These are phyloP conservation scores for Scytalopus superciliaris DNA, from an alignment of 2,113 vertebrate genomes.

Conservation along the genomic window DNA sequence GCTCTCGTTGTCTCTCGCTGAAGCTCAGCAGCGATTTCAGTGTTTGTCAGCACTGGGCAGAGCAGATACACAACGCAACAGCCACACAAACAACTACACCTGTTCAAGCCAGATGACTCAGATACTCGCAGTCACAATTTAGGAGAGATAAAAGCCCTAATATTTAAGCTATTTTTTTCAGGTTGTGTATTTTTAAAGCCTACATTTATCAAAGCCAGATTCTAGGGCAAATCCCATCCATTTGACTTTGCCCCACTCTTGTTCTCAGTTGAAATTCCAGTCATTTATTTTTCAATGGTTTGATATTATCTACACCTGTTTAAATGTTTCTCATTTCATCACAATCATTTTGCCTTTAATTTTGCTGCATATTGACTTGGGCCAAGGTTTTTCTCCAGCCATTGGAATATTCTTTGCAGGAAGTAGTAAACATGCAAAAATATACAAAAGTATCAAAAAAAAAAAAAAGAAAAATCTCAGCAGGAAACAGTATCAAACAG, in stretches of 20 bases:
- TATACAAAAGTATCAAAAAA: neutral
- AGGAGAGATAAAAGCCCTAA: conserved; percentile 9
- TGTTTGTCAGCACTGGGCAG: neutral
- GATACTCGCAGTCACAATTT: neutral
- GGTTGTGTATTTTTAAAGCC: conserved; percentile 28
- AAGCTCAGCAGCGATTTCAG: neutral
- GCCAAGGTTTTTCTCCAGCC: neutral
- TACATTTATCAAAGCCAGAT: neutral
- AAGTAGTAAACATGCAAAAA: neutral
- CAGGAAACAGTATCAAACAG: neutral
- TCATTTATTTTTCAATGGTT: neutral
- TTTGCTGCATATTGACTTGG: neutral
- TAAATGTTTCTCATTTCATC: neutral
- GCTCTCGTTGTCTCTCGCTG: neutral
- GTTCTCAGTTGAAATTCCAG: neutral
- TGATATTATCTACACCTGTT: neutral
- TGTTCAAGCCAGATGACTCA: conserved; percentile 8
- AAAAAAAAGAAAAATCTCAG: neutral
- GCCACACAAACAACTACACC: conserved; percentile 10
- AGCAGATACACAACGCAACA: neutral
- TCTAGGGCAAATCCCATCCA: neutral
- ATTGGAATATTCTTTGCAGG: neutral
- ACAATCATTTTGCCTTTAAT: neutral
- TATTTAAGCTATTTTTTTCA: neutral
- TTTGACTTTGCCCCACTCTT: neutral